These are phyloP conservation scores for Falcunculus frontatus DNA, from an alignment of 2,113 vertebrate species.

Conservation along the genomic window DNA sequence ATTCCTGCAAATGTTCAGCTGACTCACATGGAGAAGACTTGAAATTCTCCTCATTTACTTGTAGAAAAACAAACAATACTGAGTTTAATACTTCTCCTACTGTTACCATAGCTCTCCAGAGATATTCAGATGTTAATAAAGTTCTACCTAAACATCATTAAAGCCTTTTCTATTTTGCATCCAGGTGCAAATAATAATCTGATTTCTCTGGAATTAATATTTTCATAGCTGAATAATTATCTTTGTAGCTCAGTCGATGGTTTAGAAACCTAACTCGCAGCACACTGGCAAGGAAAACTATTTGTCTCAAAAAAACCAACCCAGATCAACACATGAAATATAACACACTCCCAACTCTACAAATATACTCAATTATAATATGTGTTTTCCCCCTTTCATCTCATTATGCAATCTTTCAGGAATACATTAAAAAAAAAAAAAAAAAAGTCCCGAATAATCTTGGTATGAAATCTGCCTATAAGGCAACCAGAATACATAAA, in stretches of 20 bases:
- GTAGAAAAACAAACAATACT: background rate
- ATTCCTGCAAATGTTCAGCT: background rate
- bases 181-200: background rate
- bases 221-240: background rate
- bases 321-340: background rate
- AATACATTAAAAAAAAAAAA: background rate
- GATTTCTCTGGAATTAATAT: background rate
- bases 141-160: background rate
- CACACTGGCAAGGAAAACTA: background rate
- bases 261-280: background rate
- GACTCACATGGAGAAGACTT: background rate
- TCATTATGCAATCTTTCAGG: background rate
- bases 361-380: background rate
- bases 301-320: background rate
- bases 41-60: background rate
- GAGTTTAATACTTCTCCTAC: background rate
- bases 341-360: background rate
- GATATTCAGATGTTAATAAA: background rate
- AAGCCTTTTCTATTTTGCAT: background rate
- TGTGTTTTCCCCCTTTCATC: background rate
- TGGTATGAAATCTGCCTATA: background rate
- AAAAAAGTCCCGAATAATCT: background rate
- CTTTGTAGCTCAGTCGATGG: background rate
- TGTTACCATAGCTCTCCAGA: background rate
- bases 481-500: background rate